phyloP scores from a whole-genome alignment of 1,140 invertebrate species.

The Magallana ariakensis region DNA sequence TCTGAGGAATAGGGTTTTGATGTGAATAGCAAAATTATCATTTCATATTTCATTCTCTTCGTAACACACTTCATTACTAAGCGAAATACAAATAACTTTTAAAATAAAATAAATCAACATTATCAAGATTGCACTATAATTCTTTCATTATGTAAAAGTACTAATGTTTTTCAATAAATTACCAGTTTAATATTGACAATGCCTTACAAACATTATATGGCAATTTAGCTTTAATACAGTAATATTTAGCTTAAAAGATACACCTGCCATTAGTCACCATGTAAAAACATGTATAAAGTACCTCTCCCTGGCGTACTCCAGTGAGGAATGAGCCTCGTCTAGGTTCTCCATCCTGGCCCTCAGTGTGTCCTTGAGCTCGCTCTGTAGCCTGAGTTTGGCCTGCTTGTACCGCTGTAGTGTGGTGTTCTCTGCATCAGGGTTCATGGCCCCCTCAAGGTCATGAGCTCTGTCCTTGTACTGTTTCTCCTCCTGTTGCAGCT shows the following conservation, averaged over 20 bases:
- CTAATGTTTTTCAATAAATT: no score
- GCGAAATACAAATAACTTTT: no score
- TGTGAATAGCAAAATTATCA: no score
- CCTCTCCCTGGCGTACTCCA: constrained; percentile 73
- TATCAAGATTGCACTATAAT: no score
- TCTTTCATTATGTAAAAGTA: no score
- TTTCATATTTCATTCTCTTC: no score
- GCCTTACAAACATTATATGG: no score
- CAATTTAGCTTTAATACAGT: no score
- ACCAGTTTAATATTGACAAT: no score
- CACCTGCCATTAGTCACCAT: neutral
- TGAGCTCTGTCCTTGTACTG: constrained; percentile 72
- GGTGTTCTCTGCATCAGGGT: constrained; percentile 74
- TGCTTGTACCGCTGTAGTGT: constrained; percentile 73
- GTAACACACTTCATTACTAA: no score
- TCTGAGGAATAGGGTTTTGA: neutral
- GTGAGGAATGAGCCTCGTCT: constrained; percentile 72
- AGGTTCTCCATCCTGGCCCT: constrained; percentile 68
- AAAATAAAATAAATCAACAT: no score
- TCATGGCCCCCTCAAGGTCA: constrained; percentile 74
- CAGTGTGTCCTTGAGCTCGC: constrained; percentile 74
- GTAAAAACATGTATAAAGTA: neutral
- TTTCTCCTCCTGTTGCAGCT: constrained; percentile 75
- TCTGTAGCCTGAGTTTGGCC: constrained; percentile 71
- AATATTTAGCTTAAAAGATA: no score